Conservation (phyloP, 2,888 invertebrate genomes). For the Brenthis hecate region DNA sequence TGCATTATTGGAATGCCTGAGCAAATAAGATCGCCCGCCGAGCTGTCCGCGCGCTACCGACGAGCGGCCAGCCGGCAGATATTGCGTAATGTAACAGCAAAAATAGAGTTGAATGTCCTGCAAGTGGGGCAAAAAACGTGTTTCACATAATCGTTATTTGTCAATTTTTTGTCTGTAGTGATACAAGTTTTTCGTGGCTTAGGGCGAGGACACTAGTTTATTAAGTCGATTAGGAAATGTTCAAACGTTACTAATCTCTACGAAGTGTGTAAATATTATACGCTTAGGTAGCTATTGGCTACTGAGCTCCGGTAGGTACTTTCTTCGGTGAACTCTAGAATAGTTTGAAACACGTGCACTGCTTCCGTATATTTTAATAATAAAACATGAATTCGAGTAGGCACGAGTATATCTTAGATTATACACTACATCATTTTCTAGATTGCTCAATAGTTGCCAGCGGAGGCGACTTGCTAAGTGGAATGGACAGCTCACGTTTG, state of each 20-base stretch:
- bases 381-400: no score
- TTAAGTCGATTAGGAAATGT: background rate
- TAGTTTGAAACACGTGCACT: background rate
- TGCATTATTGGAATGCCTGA: constrained; percentile 10
- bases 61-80: constrained; percentile 7
- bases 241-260: background rate
- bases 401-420: no score
- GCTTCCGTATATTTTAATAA: background rate
- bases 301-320: no score
- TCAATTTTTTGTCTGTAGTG: constrained; percentile 8
- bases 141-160: constrained; percentile 15
- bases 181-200: constrained; percentile 1
- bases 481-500: constrained; percentile 20
- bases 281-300: no score
- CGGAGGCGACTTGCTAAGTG: constrained; percentile 10
- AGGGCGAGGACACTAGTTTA: background rate
- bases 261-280: background rate
- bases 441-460: background rate
- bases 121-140: constrained; percentile 24
- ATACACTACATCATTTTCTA: no score
- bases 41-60: background rate
- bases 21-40: constrained; percentile 8
- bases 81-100: constrained; percentile 24
- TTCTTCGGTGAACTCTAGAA: no score
- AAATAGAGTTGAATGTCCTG: constrained; percentile 27